Evolutionary conservation across 2,797 vertebrate genomes (phyloP).

Genomic region (Valencia hispanica): DNA sequence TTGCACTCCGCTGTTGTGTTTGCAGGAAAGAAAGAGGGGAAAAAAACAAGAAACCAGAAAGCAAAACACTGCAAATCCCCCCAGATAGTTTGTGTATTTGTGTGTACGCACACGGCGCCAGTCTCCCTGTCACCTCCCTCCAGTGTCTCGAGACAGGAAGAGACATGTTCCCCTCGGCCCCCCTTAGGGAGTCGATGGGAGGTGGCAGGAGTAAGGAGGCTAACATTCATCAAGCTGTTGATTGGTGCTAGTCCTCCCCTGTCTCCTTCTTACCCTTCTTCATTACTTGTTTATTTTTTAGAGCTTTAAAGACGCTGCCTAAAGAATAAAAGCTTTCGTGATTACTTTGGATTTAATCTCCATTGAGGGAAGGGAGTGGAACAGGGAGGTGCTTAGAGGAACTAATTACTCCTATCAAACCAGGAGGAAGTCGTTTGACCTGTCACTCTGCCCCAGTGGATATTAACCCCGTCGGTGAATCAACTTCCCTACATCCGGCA

Average conservation of each 20-base stretch:
- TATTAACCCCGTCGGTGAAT: slow-evolving; percentile 60
- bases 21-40: slow-evolving; percentile 11
- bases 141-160: slow-evolving; percentile 69
- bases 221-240: slow-evolving; percentile 63
- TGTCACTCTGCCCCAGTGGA: slow-evolving; percentile 66
- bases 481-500: slow-evolving; percentile 65
- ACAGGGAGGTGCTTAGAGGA: slow-evolving; percentile 61
- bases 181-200: slow-evolving; percentile 60
- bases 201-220: slow-evolving; percentile 30
- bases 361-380: slow-evolving; percentile 45
- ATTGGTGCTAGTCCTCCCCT: slow-evolving; percentile 62
- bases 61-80: slow-evolving; percentile 68
- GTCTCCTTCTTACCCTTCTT: slow-evolving; percentile 29
- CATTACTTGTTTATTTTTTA: slow-evolving; percentile 33
- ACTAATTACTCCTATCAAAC: slow-evolving; percentile 75
- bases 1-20: slow-evolving; percentile 39
- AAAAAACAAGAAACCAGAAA: slow-evolving; percentile 63
- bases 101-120: slow-evolving; percentile 61
- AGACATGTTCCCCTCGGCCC: slow-evolving; percentile 68
- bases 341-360: slow-evolving; percentile 43
- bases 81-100: slow-evolving; percentile 51
- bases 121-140: slow-evolving; percentile 68
- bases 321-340: slow-evolving; percentile 7
- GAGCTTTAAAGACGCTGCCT: slow-evolving; percentile 9
- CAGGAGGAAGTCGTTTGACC: slow-evolving; percentile 68